Percentiles rank a stretch among this genome's conserved stretches.
These are phyloP conservation scores for Crax fasciolata DNA, from an alignment of 2,797 vertebrate genomes.

Conservation along the genomic window DNA sequence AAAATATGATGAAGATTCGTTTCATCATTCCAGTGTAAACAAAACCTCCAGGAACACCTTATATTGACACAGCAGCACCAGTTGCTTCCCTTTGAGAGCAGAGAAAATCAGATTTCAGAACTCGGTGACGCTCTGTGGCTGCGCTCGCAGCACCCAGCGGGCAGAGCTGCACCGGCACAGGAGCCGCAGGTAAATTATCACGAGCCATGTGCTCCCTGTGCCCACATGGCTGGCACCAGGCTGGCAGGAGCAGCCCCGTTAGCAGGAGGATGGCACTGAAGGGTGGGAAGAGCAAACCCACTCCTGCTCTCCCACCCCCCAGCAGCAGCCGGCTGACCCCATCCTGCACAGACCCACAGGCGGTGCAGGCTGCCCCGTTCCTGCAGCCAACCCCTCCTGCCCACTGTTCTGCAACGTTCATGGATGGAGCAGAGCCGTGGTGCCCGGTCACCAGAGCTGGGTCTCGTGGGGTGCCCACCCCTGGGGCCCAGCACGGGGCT, in stretches of 20 bases:
- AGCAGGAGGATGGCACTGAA: too few relatives aligned
- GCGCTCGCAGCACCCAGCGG: slow-evolving; percentile 19
- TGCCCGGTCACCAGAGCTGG: too few relatives aligned
- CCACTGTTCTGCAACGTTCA: neutral
- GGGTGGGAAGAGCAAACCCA: neutral
- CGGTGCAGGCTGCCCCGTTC: neutral
- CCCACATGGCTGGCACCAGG: neutral
- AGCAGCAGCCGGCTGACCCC: too few relatives aligned
- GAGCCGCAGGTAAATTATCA: slow-evolving; percentile 29
- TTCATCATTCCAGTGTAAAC: slow-evolving; percentile 66
- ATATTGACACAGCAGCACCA: neutral
- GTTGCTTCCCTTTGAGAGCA: slow-evolving; percentile 63
- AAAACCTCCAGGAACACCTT: slow-evolving; percentile 70
- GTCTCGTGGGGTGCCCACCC: too few relatives aligned
- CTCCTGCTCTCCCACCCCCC: neutral
- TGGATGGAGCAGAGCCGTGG: neutral
- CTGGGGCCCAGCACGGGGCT: neutral
- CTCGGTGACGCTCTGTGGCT: slow-evolving; percentile 55
- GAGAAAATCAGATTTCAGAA: slow-evolving; percentile 55
- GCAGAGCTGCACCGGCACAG: too few relatives aligned
- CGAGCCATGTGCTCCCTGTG: neutral
- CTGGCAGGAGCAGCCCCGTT: neutral
- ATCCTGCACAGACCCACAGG: too few relatives aligned
- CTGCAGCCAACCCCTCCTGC: neutral
- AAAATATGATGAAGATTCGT: slow-evolving; percentile 71